phyloP scores from a whole-genome alignment of 1,140 invertebrate species.

The Agraylea sexmaculata region DNA sequence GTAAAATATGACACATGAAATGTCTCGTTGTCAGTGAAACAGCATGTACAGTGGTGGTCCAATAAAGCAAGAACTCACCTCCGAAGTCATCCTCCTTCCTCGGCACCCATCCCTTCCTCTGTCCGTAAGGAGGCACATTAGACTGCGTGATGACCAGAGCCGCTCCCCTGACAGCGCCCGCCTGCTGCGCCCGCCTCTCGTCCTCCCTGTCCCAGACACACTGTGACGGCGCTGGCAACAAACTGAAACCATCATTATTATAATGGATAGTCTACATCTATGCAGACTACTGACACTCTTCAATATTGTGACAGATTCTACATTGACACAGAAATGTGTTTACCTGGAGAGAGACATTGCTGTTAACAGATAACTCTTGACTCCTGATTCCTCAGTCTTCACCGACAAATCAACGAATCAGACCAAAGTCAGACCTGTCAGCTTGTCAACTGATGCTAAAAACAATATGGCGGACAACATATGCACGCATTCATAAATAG shows the following conservation, averaged over 20 bases:
- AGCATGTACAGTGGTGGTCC: background rate
- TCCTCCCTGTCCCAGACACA: slow-evolving; percentile 80
- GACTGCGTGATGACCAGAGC: slow-evolving; percentile 69
- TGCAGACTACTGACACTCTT: background rate
- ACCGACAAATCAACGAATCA: no score
- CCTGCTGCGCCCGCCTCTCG: slow-evolving; percentile 54
- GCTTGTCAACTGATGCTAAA: no score
- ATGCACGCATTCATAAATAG: no score
- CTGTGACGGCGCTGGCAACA: slow-evolving; percentile 75
- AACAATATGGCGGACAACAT: no score
- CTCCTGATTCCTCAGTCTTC: no score
- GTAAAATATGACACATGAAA: slow-evolving; percentile 46
- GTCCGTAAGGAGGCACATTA: slow-evolving; percentile 91
- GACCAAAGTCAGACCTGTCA: no score
- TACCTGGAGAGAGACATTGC: no score
- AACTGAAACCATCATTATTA: slow-evolving; percentile 39
- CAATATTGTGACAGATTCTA: no score
- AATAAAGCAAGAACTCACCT: slow-evolving; percentile 35
- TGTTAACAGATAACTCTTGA: no score
- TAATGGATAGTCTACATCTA: no score
- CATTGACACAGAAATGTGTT: no score
- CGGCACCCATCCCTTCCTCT: slow-evolving; percentile 90
- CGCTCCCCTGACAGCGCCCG: slow-evolving; percentile 49
- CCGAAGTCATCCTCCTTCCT: slow-evolving; percentile 69
- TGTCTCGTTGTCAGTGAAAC: background rate